phyloP scores from a whole-genome alignment of 2,888 invertebrate genomes.

The Xylota sylvarum region DNA sequence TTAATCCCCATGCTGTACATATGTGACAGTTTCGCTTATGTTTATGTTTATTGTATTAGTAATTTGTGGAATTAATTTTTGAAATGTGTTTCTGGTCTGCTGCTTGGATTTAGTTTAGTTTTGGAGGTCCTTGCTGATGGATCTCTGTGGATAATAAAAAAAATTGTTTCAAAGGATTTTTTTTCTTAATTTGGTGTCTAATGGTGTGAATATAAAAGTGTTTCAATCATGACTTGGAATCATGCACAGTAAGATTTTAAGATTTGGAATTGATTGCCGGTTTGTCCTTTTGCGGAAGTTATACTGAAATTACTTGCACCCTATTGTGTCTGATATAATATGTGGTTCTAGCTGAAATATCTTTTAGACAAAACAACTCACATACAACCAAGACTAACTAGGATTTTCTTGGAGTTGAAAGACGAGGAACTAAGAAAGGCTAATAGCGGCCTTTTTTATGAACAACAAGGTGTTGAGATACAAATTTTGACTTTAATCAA shows the following conservation, averaged over 20 bases:
- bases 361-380: too few species aligned
- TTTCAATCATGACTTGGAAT: slow-evolving; percentile 43
- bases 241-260: slow-evolving; percentile 27
- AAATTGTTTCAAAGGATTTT: background rate
- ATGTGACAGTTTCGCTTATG: slow-evolving; percentile 21
- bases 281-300: too few species aligned
- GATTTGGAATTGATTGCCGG: background rate
- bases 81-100: background rate
- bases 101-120: slow-evolving; percentile 29
- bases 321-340: too few species aligned
- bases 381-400: too few species aligned
- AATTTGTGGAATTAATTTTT: slow-evolving; percentile 53
- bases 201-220: background rate
- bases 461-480: too few species aligned
- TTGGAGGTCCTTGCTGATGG: slow-evolving; percentile 26
- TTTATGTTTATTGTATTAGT: slow-evolving; percentile 47
- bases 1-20: slow-evolving; percentile 10
- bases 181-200: background rate
- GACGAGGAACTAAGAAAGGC: too few species aligned
- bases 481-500: too few species aligned
- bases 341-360: too few species aligned
- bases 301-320: too few species aligned
- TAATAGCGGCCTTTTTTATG: too few species aligned
- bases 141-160: background rate
- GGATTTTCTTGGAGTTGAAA: too few species aligned